Evolutionary conservation across 2,888 invertebrate species (phyloP).

Genomic region (Ophion ellenae): DNA sequence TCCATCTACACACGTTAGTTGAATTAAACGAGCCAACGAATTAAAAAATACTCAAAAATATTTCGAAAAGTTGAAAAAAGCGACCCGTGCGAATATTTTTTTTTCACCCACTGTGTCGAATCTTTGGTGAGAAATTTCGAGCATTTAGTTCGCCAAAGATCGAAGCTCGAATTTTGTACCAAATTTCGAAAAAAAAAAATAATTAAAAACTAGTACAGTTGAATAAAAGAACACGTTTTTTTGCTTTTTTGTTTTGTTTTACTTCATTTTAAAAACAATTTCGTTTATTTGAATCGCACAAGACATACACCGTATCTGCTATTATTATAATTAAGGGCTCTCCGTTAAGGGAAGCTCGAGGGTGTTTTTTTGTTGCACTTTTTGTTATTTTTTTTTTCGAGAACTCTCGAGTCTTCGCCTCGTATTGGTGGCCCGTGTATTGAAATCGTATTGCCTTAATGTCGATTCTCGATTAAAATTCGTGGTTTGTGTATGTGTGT

Average conservation of each 20-base stretch:
- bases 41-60: neutral
- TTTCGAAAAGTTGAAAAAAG: neutral
- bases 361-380: constrained; percentile 37
- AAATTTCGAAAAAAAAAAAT: neutral
- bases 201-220: neutral
- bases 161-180: neutral
- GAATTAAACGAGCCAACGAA: neutral
- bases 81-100: neutral
- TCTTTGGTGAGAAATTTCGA: neutral
- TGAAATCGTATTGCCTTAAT: constrained; percentile 81
- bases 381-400: constrained; percentile 60
- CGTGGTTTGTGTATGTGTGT: constrained; percentile 52
- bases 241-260: constrained; percentile 8
- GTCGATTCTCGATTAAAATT: constrained; percentile 81
- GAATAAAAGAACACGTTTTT: constrained; percentile 54
- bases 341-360: constrained; percentile 69
- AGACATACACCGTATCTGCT: constrained; percentile 84
- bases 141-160: neutral
- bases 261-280: constrained; percentile 82
- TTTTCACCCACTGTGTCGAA: neutral
- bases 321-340: constrained; percentile 80
- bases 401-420: constrained; percentile 70
- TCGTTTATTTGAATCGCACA: constrained; percentile 84
- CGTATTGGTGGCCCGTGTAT: constrained; percentile 73
- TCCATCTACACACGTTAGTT: neutral